Percentiles rank a stretch among this genome's conserved stretches.
phyloP scores from a whole-genome alignment of 2,888 invertebrate genomes.

The Lithophane semibrunnea region DNA sequence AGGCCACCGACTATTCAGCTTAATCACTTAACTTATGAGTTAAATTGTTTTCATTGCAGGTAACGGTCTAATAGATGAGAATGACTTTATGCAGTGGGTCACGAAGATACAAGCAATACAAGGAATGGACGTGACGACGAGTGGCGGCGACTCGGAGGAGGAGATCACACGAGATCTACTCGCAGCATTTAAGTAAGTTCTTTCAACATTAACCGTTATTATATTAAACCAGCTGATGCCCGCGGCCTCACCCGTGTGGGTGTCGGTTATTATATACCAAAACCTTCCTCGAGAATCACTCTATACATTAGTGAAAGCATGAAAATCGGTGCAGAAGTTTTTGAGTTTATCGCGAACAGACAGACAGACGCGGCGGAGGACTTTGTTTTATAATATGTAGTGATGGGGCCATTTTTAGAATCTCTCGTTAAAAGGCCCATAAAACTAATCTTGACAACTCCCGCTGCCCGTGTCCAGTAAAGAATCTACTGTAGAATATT shows the following conservation, averaged over 20 bases:
- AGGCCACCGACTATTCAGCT: not conserved
- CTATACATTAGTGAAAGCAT: no score
- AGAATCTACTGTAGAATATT: not conserved
- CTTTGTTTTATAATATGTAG: no score
- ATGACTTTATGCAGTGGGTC: conserved; percentile 95
- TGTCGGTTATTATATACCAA: no score
- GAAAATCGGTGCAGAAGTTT: no score
- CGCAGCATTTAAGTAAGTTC: conserved; percentile 94
- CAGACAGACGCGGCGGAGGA: no score
- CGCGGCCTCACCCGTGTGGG: no score
- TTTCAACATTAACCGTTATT: not conserved
- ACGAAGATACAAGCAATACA: conserved; percentile 93
- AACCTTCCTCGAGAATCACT: no score
- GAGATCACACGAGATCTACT: conserved; percentile 94
- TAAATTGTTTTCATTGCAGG: conserved; percentile 85
- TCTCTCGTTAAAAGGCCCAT: not conserved
- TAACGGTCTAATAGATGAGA: conserved; percentile 94
- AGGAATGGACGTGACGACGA: conserved; percentile 90
- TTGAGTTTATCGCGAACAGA: no score
- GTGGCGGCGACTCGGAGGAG: conserved; percentile 90
- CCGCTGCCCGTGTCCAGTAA: not conserved
- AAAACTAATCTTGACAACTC: not conserved
- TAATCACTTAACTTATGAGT: not conserved
- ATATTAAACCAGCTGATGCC: not conserved
- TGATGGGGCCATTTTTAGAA: not conserved